Conservation (phyloP, 2,888 invertebrate genomes). For the Calephelis perditalis region DNA sequence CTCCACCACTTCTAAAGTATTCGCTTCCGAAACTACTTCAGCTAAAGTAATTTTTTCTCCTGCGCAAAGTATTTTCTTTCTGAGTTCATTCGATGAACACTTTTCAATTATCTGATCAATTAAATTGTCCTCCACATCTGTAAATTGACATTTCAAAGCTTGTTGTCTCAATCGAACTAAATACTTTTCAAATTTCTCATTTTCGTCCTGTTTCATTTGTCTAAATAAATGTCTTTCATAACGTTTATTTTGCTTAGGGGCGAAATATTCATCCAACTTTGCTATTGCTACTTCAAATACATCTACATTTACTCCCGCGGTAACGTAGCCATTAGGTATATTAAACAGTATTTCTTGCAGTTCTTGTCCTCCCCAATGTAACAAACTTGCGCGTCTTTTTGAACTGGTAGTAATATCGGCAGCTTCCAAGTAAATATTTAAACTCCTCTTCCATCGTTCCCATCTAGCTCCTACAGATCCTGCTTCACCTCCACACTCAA, state of each 20-base stretch:
- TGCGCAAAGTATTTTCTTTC: constrained; percentile 26
- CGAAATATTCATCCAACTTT: constrained; percentile 25
- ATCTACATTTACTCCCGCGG: not conserved
- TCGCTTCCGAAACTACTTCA: constrained; percentile 29
- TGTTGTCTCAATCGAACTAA: constrained; percentile 30
- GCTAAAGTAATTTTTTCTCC: constrained; percentile 28
- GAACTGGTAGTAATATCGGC: not conserved
- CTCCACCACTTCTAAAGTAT: constrained; percentile 26
- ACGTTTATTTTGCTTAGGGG: constrained; percentile 24
- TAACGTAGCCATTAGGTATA: too few relatives aligned
- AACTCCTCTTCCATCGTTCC: constrained; percentile 25
- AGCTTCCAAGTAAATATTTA: not conserved
- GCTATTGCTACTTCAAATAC: constrained; percentile 22
- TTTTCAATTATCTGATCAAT: constrained; percentile 28
- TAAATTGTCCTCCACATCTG: constrained; percentile 20
- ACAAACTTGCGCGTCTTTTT: constrained; percentile 23
- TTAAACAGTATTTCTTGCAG: too few relatives aligned
- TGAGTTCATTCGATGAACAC: constrained; percentile 21
- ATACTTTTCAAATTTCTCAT: constrained; percentile 34
- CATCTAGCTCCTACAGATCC: constrained; percentile 18
- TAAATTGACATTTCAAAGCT: constrained; percentile 24
- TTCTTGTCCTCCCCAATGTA: not conserved
- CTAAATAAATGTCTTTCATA: constrained; percentile 23
- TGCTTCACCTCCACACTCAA: constrained; percentile 19
- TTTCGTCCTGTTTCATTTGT: not conserved